A percentile compares a stretch with the other conserved stretches of the same genome.
Conservation (phyloP, 2,888 invertebrate genomes). For the Diaperis boleti region DNA sequence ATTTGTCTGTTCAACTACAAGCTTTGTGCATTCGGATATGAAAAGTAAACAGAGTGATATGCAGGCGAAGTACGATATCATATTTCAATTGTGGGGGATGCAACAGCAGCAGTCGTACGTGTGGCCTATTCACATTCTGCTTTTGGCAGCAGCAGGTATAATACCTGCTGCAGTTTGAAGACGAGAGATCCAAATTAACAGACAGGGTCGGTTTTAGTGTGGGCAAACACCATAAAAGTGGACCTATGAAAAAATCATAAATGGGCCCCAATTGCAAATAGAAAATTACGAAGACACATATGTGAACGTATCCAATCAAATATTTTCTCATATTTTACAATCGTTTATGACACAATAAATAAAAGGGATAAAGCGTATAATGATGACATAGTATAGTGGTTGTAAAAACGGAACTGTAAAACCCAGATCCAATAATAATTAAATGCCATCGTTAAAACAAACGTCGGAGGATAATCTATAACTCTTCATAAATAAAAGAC, state of each 20-base stretch:
- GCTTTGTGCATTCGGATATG: constrained; percentile 65
- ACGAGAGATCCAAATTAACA: constrained; percentile 19
- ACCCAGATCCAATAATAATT: constrained; percentile 55
- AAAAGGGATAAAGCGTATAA: constrained; percentile 52
- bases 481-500: constrained; percentile 53
- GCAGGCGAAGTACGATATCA: constrained; percentile 62
- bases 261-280: constrained; percentile 29
- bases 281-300: constrained; percentile 31
- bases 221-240: constrained; percentile 30
- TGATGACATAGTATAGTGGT: constrained; percentile 51
- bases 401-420: constrained; percentile 54
- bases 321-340: constrained; percentile 55
- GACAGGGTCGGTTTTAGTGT: constrained; percentile 23
- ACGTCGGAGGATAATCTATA: constrained; percentile 56
- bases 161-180: constrained; percentile 33
- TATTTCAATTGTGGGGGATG: constrained; percentile 64
- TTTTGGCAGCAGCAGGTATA: constrained; percentile 29
- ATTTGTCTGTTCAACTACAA: constrained; percentile 57
- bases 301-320: constrained; percentile 50
- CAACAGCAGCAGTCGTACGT: constrained; percentile 47
- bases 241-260: constrained; percentile 33
- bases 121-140: constrained; percentile 47
- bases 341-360: constrained; percentile 58
- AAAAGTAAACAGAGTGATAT: constrained; percentile 65
- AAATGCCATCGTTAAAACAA: constrained; percentile 55